phyloP scores from a whole-genome alignment of 2,113 vertebrate species.

The Entomyzon cyanotis region DNA sequence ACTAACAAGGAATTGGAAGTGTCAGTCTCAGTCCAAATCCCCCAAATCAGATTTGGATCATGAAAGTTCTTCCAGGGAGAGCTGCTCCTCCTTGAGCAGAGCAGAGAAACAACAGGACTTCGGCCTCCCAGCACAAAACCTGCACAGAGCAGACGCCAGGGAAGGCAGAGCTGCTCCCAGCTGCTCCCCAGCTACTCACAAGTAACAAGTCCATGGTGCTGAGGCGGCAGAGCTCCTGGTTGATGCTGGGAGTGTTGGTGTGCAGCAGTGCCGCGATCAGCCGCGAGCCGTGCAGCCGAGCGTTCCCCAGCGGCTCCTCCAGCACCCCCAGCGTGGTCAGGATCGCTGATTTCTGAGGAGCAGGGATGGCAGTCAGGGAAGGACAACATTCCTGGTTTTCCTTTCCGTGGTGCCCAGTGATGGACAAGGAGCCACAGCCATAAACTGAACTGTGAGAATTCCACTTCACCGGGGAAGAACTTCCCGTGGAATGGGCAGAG shows the following conservation, averaged over 20 bases:
- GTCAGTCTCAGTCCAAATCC: background rate
- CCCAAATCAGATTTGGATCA: fast-evolving
- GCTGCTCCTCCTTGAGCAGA: background rate
- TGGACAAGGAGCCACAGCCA: fast-evolving
- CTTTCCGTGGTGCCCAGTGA: fast-evolving
- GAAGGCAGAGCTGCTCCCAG: background rate
- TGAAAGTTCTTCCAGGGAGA: background rate
- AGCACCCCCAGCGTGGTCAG: slow-evolving; percentile 92
- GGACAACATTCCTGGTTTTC: fast-evolving
- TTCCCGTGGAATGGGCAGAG: background rate
- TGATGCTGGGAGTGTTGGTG: slow-evolving; percentile 85
- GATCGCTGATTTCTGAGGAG: slow-evolving; percentile 81
- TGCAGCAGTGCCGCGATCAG: slow-evolving; percentile 91
- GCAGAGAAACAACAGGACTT: fast-evolving
- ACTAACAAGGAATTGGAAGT: fast-evolving
- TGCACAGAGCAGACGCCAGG: fast-evolving
- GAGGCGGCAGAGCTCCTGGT: slow-evolving; percentile 91
- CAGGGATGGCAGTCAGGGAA: fast-evolving
- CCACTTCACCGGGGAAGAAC: fast-evolving
- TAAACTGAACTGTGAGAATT: fast-evolving
- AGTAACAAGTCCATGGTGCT: slow-evolving; percentile 90
- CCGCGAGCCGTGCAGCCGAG: slow-evolving; percentile 89
- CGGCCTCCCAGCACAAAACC: fast-evolving
- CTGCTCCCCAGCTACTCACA: slow-evolving; percentile 64
- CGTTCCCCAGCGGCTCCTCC: slow-evolving; percentile 93